Percentiles rank a stretch among this genome's conserved stretches.
phyloP scores from a whole-genome alignment of 2,888 invertebrate genomes.

The Drosophila silvestris region DNA sequence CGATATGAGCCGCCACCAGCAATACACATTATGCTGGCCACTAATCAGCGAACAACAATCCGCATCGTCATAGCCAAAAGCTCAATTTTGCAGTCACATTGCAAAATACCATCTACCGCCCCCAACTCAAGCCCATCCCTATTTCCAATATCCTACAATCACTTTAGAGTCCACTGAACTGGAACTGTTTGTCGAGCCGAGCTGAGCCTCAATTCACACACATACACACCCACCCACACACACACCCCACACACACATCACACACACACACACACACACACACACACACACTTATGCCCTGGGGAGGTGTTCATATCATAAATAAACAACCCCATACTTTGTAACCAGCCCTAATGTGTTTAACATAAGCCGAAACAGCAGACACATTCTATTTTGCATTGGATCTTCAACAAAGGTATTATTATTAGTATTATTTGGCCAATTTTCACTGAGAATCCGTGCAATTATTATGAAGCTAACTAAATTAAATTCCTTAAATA shows the following conservation, averaged over 20 bases:
- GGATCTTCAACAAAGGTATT: neutral
- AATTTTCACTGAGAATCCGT: neutral
- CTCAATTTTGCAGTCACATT: neutral
- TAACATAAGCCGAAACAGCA: constrained; percentile 2
- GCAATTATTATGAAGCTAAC: neutral
- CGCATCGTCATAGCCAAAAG: neutral
- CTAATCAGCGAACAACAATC: neutral
- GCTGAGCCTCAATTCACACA: neutral
- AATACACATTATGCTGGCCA: neutral
- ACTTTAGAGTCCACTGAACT: constrained; percentile 73
- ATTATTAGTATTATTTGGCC: neutral
- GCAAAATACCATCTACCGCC: neutral
- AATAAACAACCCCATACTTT: neutral
- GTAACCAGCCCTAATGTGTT: neutral
- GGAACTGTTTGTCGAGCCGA: constrained; percentile 54
- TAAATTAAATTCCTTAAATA: neutral
- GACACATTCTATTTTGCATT: constrained; percentile 6
- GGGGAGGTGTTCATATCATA: neutral
- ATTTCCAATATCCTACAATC: constrained; percentile 49
- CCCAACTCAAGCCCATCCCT: no score
- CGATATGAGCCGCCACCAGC: no score
- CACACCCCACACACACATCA: constrained; percentile 2
- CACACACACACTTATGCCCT: neutral
- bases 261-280: neutral
- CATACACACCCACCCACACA: constrained; percentile 1